A percentile compares a stretch with the other conserved stretches of the same genome.
These are phyloP conservation scores for Gymnoscopelus microlampas DNA, from an alignment of 2,797 vertebrate species.

Conservation along the genomic window DNA sequence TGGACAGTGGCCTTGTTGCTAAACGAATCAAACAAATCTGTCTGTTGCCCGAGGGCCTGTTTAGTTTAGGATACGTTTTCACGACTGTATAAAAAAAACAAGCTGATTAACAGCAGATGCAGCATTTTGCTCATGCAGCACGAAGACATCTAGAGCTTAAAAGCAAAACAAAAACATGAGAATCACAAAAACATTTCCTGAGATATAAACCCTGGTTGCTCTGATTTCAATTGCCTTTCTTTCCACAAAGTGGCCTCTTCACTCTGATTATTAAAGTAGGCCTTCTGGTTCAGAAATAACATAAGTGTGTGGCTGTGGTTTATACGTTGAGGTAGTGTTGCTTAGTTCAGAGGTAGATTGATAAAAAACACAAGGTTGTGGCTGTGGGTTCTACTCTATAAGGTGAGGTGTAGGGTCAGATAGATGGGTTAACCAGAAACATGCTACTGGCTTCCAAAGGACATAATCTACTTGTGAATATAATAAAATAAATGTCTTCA, in stretches of 20 bases:
- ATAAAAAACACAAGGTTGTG: too few relatives aligned
- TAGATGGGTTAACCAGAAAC: constrained; percentile 5
- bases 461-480: constrained; percentile 19
- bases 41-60: constrained; percentile 41
- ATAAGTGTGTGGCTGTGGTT: too few relatives aligned
- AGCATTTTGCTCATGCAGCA: constrained; percentile 58
- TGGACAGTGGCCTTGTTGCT: neutral
- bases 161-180: constrained; percentile 12
- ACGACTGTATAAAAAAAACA: constrained; percentile 54
- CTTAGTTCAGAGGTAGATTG: too few relatives aligned
- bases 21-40: constrained; percentile 36
- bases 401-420: constrained; percentile 19
- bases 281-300: too few relatives aligned
- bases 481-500: constrained; percentile 12
- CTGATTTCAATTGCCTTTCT: too few relatives aligned
- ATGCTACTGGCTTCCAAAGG: neutral
- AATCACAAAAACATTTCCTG: too few relatives aligned
- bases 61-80: constrained; percentile 45
- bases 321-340: too few relatives aligned
- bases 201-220: too few relatives aligned
- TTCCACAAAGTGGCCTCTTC: too few relatives aligned
- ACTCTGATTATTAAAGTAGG: too few relatives aligned
- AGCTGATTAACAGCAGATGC: constrained; percentile 61
- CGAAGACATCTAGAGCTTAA: constrained; percentile 29
- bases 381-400: too few relatives aligned